Conservation (phyloP, 92 coral and sea anemone genomes). For the Paramuricea clavata region DNA sequence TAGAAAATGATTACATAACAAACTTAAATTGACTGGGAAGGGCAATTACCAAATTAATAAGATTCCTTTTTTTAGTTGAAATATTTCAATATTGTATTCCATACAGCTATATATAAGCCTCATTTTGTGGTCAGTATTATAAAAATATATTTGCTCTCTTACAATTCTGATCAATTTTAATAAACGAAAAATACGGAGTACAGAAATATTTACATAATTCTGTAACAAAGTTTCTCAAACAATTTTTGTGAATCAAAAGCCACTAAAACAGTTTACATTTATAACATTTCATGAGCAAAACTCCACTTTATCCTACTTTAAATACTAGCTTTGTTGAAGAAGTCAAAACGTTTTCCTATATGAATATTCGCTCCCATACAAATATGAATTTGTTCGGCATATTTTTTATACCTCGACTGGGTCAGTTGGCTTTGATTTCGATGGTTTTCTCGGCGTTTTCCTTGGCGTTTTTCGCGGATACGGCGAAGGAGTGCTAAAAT, state of each 20-base stretch:
- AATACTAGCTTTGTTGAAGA: neutral
- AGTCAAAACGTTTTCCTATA: neutral
- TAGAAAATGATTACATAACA: too few species aligned
- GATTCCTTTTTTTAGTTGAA: too few species aligned
- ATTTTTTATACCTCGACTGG: slow-evolving; percentile 89
- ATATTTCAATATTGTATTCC: too few species aligned
- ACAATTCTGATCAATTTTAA: too few species aligned
- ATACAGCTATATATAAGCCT: too few species aligned
- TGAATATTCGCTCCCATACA: too few species aligned
- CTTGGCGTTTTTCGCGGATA: slow-evolving; percentile 81
- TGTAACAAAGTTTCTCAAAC: neutral
- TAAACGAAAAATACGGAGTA: too few species aligned
- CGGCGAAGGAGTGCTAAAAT: slow-evolving; percentile 87
- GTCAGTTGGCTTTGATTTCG: slow-evolving; percentile 84
- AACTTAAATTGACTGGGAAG: too few species aligned
- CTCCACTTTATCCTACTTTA: neutral
- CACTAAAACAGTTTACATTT: neutral
- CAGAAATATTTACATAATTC: too few species aligned
- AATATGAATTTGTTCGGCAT: neutral
- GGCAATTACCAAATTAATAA: too few species aligned
- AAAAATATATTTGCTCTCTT: too few species aligned
- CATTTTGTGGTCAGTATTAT: neutral
- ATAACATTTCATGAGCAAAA: neutral
- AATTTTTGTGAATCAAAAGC: too few species aligned
- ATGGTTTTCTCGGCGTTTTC: slow-evolving; percentile 81